These are phyloP conservation scores for Apodemia mormo DNA, from an alignment of 2,888 invertebrate species.

Conservation along the genomic window DNA sequence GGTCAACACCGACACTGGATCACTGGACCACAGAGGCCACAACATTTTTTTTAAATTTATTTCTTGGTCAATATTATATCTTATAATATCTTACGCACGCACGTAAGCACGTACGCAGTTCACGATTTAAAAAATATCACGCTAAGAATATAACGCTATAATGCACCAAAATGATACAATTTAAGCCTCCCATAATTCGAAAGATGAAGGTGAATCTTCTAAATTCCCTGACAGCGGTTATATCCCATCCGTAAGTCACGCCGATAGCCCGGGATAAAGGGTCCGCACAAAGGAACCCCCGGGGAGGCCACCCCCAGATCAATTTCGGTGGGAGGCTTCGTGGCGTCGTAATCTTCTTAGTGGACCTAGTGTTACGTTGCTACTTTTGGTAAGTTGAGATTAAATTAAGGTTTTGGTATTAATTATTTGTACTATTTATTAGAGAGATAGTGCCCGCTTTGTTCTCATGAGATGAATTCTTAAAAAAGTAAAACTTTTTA, in stretches of 20 bases:
- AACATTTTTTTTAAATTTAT: too few species aligned
- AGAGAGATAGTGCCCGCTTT: too few species aligned
- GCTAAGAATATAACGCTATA: neutral
- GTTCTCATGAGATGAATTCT: too few species aligned
- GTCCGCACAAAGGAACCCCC: conserved; percentile 6
- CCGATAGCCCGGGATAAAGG: conserved; percentile 28
- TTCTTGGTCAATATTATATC: too few species aligned
- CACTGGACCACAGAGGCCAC: too few species aligned
- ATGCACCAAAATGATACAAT: neutral
- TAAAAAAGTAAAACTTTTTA: too few species aligned
- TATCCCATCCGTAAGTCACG: conserved; percentile 41
- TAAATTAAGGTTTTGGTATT: neutral
- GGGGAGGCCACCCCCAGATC: conserved; percentile 28
- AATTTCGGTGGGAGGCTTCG: conserved; percentile 26
- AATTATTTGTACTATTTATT: too few species aligned
- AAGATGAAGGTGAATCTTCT: conserved; percentile 10
- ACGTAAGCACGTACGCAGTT: too few species aligned
- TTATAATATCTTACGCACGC: too few species aligned
- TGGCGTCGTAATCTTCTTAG: conserved; percentile 37
- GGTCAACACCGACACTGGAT: too few species aligned
- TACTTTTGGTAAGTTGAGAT: conserved; percentile 10
- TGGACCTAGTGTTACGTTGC: conserved; percentile 22
- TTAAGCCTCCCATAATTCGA: conserved; percentile 6
- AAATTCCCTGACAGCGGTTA: conserved; percentile 29
- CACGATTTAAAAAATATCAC: too few species aligned